Percentiles rank a stretch among this genome's conserved stretches.
Conservation (phyloP, 2,113 vertebrate genomes). For the Siniperca chuatsi region DNA sequence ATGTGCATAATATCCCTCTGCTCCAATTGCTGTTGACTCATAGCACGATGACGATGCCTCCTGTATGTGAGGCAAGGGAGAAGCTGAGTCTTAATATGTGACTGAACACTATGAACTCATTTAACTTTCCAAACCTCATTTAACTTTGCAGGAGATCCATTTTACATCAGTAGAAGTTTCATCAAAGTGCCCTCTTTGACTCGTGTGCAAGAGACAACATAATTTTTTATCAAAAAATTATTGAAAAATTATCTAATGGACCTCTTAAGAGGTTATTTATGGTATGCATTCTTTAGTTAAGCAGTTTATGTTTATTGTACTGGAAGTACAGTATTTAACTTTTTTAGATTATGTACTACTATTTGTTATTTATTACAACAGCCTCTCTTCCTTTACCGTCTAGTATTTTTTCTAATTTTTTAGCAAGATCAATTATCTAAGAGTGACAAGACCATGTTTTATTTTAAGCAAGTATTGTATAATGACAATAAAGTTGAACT, state of each 20-base stretch:
- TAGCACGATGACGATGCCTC: constrained; percentile 50
- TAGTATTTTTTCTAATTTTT: not conserved
- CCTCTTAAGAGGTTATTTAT: not conserved
- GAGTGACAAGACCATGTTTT: not conserved
- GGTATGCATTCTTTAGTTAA: not conserved
- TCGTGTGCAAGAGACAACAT: not conserved
- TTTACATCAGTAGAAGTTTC: constrained; percentile 37
- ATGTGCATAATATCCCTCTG: constrained; percentile 61
- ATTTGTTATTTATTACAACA: not conserved
- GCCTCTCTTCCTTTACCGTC: not conserved
- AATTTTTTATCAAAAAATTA: not conserved
- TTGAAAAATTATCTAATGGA: not conserved
- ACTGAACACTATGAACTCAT: constrained; percentile 59
- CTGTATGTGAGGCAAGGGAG: constrained; percentile 38
- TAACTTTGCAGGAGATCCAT: constrained; percentile 33
- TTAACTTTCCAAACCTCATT: constrained; percentile 57
- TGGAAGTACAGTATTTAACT: not conserved
- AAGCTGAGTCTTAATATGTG: constrained; percentile 52
- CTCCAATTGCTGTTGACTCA: constrained; percentile 72
- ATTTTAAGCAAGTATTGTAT: not conserved
- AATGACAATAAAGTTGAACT: not conserved
- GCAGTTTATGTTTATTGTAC: not conserved
- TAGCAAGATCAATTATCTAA: not conserved
- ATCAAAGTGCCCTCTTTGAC: constrained; percentile 10
- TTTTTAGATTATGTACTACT: not conserved